phyloP scores from a whole-genome alignment of 2,888 invertebrate species.

The Yponomeuta plumbellus region DNA sequence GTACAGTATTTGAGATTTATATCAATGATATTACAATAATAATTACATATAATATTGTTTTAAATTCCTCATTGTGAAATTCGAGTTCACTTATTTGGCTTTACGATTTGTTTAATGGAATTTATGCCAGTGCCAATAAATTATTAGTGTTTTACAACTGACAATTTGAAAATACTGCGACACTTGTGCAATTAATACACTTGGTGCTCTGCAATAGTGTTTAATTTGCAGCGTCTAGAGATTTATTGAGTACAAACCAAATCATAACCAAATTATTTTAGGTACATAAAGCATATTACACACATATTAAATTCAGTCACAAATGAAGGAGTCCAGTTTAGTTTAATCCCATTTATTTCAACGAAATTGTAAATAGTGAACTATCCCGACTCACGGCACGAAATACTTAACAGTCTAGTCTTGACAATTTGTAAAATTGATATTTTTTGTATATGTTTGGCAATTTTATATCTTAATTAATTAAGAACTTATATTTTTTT shows the following conservation, averaged over 20 bases:
- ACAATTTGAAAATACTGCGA: not conserved
- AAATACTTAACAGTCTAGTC: conserved; percentile 69
- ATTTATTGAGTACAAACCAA: conserved; percentile 48
- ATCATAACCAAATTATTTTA: conserved; percentile 54
- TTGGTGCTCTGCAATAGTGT: not conserved
- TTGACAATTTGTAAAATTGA: conserved; percentile 46
- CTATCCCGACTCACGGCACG: conserved; percentile 53
- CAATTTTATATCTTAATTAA: conserved; percentile 18
- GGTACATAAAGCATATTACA: conserved; percentile 35
- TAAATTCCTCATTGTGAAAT: conserved; percentile 20
- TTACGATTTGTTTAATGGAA: conserved; percentile 23
- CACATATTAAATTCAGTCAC: conserved; percentile 41
- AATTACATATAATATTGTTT: not conserved
- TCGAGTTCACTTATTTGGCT: conserved; percentile 37
- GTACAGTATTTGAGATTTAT: conserved; percentile 21
- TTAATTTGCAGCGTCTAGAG: not conserved
- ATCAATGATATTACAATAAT: conserved; percentile 19
- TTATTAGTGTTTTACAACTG: conserved; percentile 38
- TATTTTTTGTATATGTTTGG: conserved; percentile 40
- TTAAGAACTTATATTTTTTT: not conserved
- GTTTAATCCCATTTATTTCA: conserved; percentile 25
- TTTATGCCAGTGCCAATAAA: conserved; percentile 44
- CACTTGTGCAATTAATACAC: not conserved
- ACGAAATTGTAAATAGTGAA: conserved; percentile 44
- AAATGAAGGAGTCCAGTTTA: conserved; percentile 38